Conservation (phyloP, 2,888 invertebrate genomes). For the Chelonus formosanus region DNA sequence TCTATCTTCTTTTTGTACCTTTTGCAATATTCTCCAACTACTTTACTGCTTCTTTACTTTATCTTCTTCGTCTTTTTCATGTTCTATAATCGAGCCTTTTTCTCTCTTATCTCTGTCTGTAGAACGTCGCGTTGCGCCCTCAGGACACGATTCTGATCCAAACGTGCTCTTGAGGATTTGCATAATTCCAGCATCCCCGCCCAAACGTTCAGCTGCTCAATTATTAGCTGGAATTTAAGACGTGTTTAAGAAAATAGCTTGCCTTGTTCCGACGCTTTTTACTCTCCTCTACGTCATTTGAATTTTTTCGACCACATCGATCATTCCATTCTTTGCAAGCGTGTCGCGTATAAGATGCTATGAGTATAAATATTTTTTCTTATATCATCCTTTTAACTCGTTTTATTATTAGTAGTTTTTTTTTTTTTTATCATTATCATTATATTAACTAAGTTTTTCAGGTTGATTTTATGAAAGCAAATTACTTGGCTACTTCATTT, state of each 20-base stretch:
- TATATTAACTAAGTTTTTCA: too few relatives aligned
- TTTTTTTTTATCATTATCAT: too few relatives aligned
- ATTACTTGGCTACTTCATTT: too few relatives aligned
- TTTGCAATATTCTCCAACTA: slow-evolving; percentile 37
- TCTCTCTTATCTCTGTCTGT: slow-evolving; percentile 30
- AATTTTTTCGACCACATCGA: slow-evolving; percentile 34
- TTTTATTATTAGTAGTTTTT: too few relatives aligned
- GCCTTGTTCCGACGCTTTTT: slow-evolving; percentile 36
- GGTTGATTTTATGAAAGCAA: too few relatives aligned
- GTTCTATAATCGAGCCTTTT: neutral
- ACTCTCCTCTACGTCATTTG: slow-evolving; percentile 31
- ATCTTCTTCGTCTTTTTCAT: too few relatives aligned
- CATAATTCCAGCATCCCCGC: slow-evolving; percentile 63
- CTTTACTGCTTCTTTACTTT: slow-evolving; percentile 20
- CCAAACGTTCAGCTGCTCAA: slow-evolving; percentile 61
- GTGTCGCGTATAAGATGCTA: neutral
- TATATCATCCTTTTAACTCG: too few relatives aligned
- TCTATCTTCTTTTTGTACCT: slow-evolving; percentile 35
- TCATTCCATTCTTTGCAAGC: slow-evolving; percentile 23
- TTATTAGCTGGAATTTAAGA: slow-evolving; percentile 64
- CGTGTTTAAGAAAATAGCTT: slow-evolving; percentile 64
- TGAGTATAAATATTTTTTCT: too few relatives aligned
- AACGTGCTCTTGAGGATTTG: slow-evolving; percentile 53
- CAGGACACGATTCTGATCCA: slow-evolving; percentile 60
- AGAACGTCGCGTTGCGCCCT: slow-evolving; percentile 52